Conservation (phyloP, 2,113 vertebrate genomes). For the Psilopsiagon aurifrons region DNA sequence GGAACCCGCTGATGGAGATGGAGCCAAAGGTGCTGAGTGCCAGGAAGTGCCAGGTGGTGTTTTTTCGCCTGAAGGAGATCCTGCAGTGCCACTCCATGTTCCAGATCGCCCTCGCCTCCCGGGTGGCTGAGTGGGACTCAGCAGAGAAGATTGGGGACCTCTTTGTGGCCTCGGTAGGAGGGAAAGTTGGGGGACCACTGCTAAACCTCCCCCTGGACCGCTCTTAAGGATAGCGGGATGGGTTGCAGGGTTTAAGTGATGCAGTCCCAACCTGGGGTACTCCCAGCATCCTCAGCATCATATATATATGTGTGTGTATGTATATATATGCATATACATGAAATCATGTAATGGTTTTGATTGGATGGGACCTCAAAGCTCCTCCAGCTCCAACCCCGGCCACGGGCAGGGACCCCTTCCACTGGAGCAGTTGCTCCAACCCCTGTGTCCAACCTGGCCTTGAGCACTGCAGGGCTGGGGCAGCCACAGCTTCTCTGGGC, state of each 20-base stretch:
- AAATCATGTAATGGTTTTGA: too few species aligned
- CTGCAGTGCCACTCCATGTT: slow-evolving; percentile 97
- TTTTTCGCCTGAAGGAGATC: slow-evolving; percentile 88
- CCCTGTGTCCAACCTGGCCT: too few species aligned
- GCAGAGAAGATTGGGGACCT: slow-evolving; percentile 92
- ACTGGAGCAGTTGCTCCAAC: too few species aligned
- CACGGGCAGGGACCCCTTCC: too few species aligned
- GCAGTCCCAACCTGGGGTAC: not conserved
- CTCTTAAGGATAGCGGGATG: rapidly evolving
- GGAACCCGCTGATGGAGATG: slow-evolving; percentile 87
- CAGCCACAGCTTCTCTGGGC: too few species aligned
- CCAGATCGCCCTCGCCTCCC: slow-evolving; percentile 91
- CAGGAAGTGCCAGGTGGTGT: slow-evolving; percentile 89
- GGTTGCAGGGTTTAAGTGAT: not conserved
- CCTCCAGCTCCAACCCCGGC: too few species aligned
- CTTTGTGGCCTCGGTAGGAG: slow-evolving; percentile 89
- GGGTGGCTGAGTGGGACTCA: slow-evolving; percentile 91
- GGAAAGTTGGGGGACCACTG: too few species aligned
- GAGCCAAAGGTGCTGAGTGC: slow-evolving; percentile 88
- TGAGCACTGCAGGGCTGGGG: too few species aligned
- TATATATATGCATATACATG: too few species aligned
- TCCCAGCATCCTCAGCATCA: not conserved
- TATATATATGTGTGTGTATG: rapidly evolving
- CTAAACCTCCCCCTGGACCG: too few species aligned
- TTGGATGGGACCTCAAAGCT: too few species aligned